Evolutionary conservation across 30 jellyfish, hydroid and myxozoan genomes (phyloP), one percentile per base, ranked within the genome.

Genomic region (Aurelia coerulea): DNA sequence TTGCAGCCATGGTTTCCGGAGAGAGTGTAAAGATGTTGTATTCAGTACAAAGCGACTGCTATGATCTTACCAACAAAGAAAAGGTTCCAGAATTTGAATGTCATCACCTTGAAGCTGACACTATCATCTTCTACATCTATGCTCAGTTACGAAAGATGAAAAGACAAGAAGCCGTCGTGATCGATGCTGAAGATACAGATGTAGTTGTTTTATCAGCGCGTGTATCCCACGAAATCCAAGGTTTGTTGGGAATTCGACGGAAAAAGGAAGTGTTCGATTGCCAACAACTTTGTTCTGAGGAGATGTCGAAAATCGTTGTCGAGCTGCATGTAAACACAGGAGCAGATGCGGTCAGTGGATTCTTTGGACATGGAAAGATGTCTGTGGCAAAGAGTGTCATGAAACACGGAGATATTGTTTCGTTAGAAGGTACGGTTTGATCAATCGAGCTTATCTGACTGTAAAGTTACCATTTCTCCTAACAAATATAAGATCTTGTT

Each of bases 321-420:
- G 76, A 59, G 56, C 17, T 75, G 85, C 73, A 75, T 59, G 85
- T 75, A 16, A 75, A 75, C 85, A 75, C 85, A 42, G 85, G 85
- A 75, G 56, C 85, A 23, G 73, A 75, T 75, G 75, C 85, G 6
- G 75, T 75, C 73, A 75, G 72, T 75, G 52, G 85, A 51, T 75
- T 51, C 56, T 75, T 75, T 75, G 73, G 85, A 51, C 85, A 75
- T 50, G 85, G 85, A 75, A 75, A 75, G 73, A 75, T 75, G 85
- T 75, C 85, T 51, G 73, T 75, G 85, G 85, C 58, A 18, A 75
- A 75, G 73, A 19, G 51, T 51, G 75, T 75, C 85, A 75, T 75
- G 1, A 75, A 75, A 42, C 11, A 62, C 53, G 53, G 53, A 42
- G 53, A 42, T 42, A 5, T 5, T 42, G 10, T 2, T 42, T 42